Conservation (phyloP, 2,888 invertebrate genomes). For the Volucella bombylans region DNA sequence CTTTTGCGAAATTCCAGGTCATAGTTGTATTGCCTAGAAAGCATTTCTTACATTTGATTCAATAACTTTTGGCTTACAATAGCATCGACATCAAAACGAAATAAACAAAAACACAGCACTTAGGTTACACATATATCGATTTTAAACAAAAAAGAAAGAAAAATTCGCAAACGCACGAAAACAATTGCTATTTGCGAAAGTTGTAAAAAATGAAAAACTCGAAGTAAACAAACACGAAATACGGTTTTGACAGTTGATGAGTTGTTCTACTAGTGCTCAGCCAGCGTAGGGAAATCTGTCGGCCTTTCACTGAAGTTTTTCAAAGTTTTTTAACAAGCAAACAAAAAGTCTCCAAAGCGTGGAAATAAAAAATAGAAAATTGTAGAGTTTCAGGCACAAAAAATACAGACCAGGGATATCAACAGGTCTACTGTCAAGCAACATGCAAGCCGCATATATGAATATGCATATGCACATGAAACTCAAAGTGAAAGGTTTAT, state of each 20-base stretch:
- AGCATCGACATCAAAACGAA: conserved; percentile 1
- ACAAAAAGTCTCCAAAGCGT: too few species aligned
- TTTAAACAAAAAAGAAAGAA: too few species aligned
- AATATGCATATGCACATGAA: background rate
- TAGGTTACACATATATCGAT: too few species aligned
- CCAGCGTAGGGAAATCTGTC: background rate
- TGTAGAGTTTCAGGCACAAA: too few species aligned
- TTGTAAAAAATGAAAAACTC: conserved; percentile 5
- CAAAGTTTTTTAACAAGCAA: too few species aligned
- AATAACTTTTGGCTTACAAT: background rate
- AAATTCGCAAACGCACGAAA: background rate
- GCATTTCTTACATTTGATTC: conserved; percentile 57
- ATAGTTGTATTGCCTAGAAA: conserved; percentile 69
- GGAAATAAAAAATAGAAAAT: too few species aligned
- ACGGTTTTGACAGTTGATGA: background rate
- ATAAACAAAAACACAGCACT: background rate
- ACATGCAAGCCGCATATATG: too few species aligned
- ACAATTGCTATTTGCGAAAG: background rate
- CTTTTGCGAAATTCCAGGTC: conserved; percentile 83
- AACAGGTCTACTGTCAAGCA: too few species aligned
- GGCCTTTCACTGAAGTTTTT: too few species aligned
- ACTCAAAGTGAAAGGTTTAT: background rate
- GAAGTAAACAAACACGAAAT: conserved; percentile 40
- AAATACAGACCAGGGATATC: too few species aligned
- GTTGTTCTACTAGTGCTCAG: conserved; percentile 7